phyloP scores from a whole-genome alignment of 1,140 invertebrate species.

The Bacillus rossius region DNA sequence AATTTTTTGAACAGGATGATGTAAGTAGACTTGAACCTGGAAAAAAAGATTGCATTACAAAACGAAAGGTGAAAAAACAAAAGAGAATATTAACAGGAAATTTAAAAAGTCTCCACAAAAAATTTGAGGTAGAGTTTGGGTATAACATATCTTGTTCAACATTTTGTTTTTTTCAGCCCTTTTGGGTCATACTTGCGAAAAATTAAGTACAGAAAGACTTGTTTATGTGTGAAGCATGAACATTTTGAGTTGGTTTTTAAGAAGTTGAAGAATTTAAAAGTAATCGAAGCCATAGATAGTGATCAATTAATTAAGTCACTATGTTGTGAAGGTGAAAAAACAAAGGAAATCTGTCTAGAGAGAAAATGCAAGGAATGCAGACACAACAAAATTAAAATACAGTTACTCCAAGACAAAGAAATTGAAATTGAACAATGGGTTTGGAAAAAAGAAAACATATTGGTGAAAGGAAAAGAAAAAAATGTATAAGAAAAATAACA shows the following conservation, averaged over 20 bases:
- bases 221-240: slow-evolving; percentile 15
- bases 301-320: neutral
- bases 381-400: too few relatives aligned
- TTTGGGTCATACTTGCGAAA: slow-evolving; percentile 13
- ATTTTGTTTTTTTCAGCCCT: slow-evolving; percentile 11
- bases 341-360: too few relatives aligned
- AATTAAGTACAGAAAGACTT: slow-evolving; percentile 12
- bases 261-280: slow-evolving; percentile 13
- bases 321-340: too few relatives aligned
- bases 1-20: slow-evolving; percentile 18
- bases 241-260: slow-evolving; percentile 11
- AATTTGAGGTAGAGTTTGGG: slow-evolving; percentile 11
- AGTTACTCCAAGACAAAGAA: too few relatives aligned
- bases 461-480: slow-evolving; percentile 1
- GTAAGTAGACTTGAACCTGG: slow-evolving; percentile 14
- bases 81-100: neutral
- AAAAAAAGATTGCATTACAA: slow-evolving; percentile 9
- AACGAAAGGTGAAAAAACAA: slow-evolving; percentile 16
- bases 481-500: too few relatives aligned
- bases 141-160: slow-evolving; percentile 11
- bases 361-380: neutral
- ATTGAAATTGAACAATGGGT: slow-evolving; percentile 12
- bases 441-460: slow-evolving; percentile 8
- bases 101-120: slow-evolving; percentile 13
- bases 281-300: slow-evolving; percentile 4